These are phyloP conservation scores for Parascotia fuliginaria DNA, from an alignment of 2,888 invertebrate genomes.

Conservation along the genomic window DNA sequence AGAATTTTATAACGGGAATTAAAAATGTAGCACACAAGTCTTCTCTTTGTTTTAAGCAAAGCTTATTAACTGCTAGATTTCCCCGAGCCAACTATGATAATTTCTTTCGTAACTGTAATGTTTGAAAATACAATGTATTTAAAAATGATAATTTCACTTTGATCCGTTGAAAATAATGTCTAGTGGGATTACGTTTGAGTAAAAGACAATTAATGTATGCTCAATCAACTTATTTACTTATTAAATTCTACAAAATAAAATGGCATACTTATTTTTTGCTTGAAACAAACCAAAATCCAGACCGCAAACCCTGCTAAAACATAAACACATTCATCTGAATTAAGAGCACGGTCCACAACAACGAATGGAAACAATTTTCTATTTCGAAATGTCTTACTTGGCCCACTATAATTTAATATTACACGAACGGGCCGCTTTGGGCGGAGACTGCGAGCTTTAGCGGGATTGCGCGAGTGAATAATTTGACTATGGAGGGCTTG, in stretches of 20 bases:
- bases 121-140: background rate
- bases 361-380: constrained; percentile 68
- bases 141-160: too few relatives aligned
- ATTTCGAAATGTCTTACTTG: constrained; percentile 77
- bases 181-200: background rate
- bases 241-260: background rate
- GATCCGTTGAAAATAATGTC: background rate
- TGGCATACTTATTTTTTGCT: background rate
- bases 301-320: constrained; percentile 23
- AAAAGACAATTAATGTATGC: background rate
- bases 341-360: constrained; percentile 49
- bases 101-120: constrained; percentile 7
- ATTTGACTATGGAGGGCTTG: constrained; percentile 79
- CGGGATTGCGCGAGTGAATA: constrained; percentile 81
- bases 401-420: constrained; percentile 84
- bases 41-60: constrained; percentile 34
- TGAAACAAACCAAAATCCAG: constrained; percentile 2
- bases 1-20: constrained; percentile 52
- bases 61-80: constrained; percentile 40
- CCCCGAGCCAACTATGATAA: constrained; percentile 25
- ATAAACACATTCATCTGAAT: constrained; percentile 49
- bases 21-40: constrained; percentile 43
- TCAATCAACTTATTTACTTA: background rate
- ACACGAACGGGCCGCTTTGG: constrained; percentile 65
- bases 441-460: constrained; percentile 71